Conservation (phyloP, 1,140 invertebrate species). For the Cotesia glomerata region DNA sequence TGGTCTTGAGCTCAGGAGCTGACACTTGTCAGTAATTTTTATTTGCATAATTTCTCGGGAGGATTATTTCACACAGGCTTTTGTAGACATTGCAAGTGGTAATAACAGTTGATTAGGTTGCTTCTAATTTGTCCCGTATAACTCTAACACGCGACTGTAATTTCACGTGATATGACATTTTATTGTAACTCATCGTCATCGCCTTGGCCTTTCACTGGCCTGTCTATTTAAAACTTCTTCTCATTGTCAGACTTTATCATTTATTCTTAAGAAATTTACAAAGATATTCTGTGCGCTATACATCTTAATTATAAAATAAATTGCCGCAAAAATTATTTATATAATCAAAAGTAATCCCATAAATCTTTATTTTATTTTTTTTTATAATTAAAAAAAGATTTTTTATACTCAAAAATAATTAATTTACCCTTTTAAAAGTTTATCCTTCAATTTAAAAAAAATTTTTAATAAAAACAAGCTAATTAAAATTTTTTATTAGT, state of each 20-base stretch:
- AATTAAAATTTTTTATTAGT: too few species aligned
- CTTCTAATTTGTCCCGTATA: neutral
- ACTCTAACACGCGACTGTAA: conserved; percentile 8
- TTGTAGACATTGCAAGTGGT: conserved; percentile 16
- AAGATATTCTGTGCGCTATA: neutral
- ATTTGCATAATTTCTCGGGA: conserved; percentile 43
- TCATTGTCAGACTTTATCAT: neutral
- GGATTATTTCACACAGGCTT: neutral
- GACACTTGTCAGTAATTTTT: neutral
- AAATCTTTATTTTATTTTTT: too few species aligned
- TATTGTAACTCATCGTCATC: conserved; percentile 11
- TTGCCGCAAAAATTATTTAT: too few species aligned
- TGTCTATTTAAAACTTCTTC: conserved; percentile 6
- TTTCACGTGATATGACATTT: conserved; percentile 23
- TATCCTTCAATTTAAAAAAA: too few species aligned
- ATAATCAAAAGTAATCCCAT: too few species aligned
- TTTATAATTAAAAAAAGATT: too few species aligned
- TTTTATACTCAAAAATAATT: too few species aligned
- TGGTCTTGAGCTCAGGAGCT: conserved; percentile 4
- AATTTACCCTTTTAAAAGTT: too few species aligned
- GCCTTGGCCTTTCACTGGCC: conserved; percentile 52
- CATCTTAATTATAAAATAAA: too few species aligned
- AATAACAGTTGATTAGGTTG: conserved; percentile 31
- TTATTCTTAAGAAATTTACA: neutral
- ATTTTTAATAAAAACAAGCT: too few species aligned